Evolutionary conservation across 1,140 invertebrate genomes (phyloP), one percentile per base, ranked within the genome.

Genomic region (Melitaea cinxia): DNA sequence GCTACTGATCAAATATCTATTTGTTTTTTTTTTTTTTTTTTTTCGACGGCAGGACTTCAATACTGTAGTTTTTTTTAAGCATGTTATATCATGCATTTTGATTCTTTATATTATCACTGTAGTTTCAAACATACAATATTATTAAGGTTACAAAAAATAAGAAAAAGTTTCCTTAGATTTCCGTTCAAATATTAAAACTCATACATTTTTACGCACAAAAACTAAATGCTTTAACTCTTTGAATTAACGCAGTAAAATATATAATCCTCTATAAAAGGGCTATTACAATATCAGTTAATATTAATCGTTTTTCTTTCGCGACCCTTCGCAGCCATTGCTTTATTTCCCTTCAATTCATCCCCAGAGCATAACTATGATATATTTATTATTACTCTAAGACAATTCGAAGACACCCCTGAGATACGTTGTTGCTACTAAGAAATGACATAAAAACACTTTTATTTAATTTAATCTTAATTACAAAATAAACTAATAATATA

Each of bases 221-320:
- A 39, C 6, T 39, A n/a, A 5, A n/a, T 52, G 23, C 35, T 54
- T 70, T 67, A 78, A 88, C 82, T 85, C 82, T 84, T 88, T 82
- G 77, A 62, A 62, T 61, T 65, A n/a, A 67, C 26, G 75, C 79
- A 81, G 73, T 84, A 82, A 88, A 86, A 88, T n/a, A 83, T 87
- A 87, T 60, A 52, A 66, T 17, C 12, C 28, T 39, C 76, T 77
- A 80, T 85, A 83, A 85, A 83, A 72, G 75, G 75, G 74, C 81
- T 62, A 84, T 89, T 85, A 89, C 83, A 82, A 85, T 89, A 82
- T 82, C 82, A 90, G 85, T 90, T 90, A 89, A 90, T 89, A 89
- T 89, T 90, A 90, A 90, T 89, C 86, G 88, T 77, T 91, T 89
- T 90, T 91, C 88, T 89, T 89, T 86, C 77, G 65, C 73, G 80